These are phyloP conservation scores for Ceratoteleas bidentatus DNA, from an alignment of 1,140 invertebrate species.

Conservation along the genomic window DNA sequence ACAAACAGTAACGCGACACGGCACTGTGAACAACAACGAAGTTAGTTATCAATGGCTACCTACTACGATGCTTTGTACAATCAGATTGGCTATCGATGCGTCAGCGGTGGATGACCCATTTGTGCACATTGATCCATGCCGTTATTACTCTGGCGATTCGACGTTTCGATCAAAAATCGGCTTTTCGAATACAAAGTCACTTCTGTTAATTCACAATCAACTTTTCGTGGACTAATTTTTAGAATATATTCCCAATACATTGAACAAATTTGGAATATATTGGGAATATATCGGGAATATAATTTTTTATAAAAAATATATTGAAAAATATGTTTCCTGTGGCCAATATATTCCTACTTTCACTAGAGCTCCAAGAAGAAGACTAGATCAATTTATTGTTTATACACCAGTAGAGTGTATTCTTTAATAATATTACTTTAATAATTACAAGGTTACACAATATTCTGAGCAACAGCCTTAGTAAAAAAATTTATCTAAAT, in stretches of 20 bases:
- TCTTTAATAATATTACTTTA: too few relatives aligned
- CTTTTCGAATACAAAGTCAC: background rate
- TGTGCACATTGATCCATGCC: slow-evolving; percentile 45
- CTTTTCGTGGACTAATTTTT: background rate
- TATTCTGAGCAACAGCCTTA: too few relatives aligned
- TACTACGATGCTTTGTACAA: slow-evolving; percentile 32
- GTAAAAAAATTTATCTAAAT: too few relatives aligned
- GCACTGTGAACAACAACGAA: slow-evolving; percentile 24
- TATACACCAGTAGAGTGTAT: too few relatives aligned
- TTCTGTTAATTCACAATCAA: background rate
- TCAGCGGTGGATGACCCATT: slow-evolving; percentile 37
- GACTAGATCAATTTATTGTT: too few relatives aligned
- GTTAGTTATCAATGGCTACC: slow-evolving; percentile 22
- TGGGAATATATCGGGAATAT: too few relatives aligned
- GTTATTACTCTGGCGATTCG: slow-evolving; percentile 26
- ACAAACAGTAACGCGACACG: slow-evolving; percentile 22
- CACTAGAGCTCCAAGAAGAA: background rate
- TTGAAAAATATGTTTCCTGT: too few relatives aligned
- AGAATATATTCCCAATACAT: too few relatives aligned
- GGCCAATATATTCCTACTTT: too few relatives aligned
- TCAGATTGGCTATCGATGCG: slow-evolving; percentile 37
- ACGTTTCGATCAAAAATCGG: slow-evolving; percentile 17
- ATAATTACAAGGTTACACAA: too few relatives aligned
- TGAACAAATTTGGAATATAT: too few relatives aligned
- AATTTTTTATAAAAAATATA: too few relatives aligned